Conservation (phyloP, 2,113 vertebrate genomes). For the Lepus timidus region DNA sequence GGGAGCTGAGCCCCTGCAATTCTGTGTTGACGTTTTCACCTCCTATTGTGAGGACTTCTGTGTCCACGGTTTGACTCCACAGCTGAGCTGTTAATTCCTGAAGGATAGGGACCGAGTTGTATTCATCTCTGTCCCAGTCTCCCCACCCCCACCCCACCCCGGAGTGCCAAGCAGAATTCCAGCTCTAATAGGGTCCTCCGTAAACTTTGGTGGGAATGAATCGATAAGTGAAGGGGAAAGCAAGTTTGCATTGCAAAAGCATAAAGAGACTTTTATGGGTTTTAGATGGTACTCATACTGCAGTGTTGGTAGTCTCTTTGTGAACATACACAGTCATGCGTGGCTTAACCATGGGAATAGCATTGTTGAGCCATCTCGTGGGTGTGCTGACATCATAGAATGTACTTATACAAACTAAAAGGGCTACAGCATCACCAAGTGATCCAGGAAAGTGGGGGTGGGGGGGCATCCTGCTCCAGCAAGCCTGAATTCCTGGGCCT, state of each 20-base stretch:
- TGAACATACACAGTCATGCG: not conserved
- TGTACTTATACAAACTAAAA: no score
- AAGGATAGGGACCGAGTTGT: not conserved
- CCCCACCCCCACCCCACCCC: not conserved
- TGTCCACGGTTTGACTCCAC: not conserved
- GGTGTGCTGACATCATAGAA: no score
- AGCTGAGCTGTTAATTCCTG: constrained; percentile 8
- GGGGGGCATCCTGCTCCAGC: not conserved
- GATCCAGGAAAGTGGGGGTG: not conserved
- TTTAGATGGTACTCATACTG: not conserved
- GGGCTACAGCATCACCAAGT: no score
- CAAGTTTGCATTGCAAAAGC: constrained; percentile 75
- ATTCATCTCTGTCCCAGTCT: not conserved
- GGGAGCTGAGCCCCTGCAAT: not conserved
- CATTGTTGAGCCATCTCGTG: no score
- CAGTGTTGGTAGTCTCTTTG: constrained; percentile 60
- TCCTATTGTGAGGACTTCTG: not conserved
- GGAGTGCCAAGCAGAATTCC: constrained; percentile 60
- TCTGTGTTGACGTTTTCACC: not conserved
- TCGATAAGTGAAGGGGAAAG: constrained; percentile 52
- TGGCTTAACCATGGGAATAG: no score
- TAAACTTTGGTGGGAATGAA: constrained; percentile 54
- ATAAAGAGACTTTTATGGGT: constrained; percentile 21
- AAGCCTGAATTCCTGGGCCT: constrained; percentile 33
- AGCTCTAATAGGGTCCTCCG: constrained; percentile 32